phyloP scores from a whole-genome alignment of 2,888 invertebrate genomes.

The Acanthosepion lycidas region DNA sequence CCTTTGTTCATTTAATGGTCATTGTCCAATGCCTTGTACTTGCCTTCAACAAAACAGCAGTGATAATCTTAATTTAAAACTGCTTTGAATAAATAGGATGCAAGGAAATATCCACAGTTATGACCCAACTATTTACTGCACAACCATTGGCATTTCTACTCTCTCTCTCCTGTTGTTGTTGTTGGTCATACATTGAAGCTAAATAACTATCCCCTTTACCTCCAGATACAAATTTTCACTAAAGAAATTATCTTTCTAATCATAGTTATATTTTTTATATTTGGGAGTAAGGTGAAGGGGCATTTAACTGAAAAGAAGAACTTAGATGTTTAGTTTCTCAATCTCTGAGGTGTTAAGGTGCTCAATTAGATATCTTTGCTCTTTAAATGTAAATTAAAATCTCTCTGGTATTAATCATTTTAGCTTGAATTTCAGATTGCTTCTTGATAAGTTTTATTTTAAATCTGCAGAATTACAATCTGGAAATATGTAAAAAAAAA shows the following conservation, averaged over 20 bases:
- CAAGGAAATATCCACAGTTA: constrained; percentile 8
- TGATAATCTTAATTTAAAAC: not conserved
- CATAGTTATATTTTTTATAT: not conserved
- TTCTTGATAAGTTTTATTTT: not conserved
- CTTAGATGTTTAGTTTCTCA: not conserved
- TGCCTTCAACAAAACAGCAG: constrained; percentile 5
- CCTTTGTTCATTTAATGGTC: not conserved
- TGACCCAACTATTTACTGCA: not conserved
- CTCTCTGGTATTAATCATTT: not conserved
- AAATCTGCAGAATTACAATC: not conserved
- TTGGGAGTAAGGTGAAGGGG: not conserved
- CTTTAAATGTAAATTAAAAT: not conserved
- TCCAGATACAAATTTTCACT: too few species aligned
- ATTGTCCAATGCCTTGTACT: constrained; percentile 21
- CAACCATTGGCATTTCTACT: too few species aligned
- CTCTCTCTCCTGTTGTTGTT: not conserved
- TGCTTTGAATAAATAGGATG: not conserved
- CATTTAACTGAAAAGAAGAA: not conserved
- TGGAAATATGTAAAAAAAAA: not conserved
- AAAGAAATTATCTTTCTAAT: too few species aligned
- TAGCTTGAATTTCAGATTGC: not conserved
- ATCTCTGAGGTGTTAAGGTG: not conserved
- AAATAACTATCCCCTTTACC: not conserved
- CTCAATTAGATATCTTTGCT: not conserved
- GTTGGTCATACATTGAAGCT: not conserved